Evolutionary conservation across 2,113 vertebrate genomes (phyloP).

Genomic region (Microcebus murinus): DNA sequence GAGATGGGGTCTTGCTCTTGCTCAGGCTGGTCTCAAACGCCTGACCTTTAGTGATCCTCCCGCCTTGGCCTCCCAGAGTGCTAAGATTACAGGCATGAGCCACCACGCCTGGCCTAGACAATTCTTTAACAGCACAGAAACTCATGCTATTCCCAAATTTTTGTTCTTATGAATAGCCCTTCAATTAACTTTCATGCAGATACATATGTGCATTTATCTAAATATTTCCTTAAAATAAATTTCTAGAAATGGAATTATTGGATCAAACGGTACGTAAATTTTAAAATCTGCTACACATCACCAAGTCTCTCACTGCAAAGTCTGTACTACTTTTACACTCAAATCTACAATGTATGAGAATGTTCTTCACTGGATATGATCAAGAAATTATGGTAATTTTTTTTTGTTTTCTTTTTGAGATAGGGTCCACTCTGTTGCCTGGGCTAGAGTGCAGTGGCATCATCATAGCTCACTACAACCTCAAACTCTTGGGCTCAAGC

Average conservation of each 20-base stretch:
- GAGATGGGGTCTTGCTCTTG: no score
- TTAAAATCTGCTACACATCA: neutral
- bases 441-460: neutral
- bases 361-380: neutral
- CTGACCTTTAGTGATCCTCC: no score
- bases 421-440: no score
- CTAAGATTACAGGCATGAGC: no score
- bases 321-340: neutral
- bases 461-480: no score
- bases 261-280: neutral
- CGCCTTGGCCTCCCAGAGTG: no score
- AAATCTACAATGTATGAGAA: neutral
- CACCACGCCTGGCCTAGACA: neutral
- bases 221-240: conserved; percentile 18
- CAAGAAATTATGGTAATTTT: neutral
- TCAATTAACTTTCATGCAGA: neutral
- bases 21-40: no score
- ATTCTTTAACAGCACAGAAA: neutral
- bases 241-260: conserved; percentile 18
- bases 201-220: neutral
- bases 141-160: neutral
- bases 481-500: no score
- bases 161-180: neutral
- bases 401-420: neutral
- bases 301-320: neutral